A percentile compares a stretch with the other conserved stretches of the same genome.
Evolutionary conservation across 37 sponge, comb jelly and placozoan genomes (phyloP).

Genomic region (Dysidea cf. avara): DNA sequence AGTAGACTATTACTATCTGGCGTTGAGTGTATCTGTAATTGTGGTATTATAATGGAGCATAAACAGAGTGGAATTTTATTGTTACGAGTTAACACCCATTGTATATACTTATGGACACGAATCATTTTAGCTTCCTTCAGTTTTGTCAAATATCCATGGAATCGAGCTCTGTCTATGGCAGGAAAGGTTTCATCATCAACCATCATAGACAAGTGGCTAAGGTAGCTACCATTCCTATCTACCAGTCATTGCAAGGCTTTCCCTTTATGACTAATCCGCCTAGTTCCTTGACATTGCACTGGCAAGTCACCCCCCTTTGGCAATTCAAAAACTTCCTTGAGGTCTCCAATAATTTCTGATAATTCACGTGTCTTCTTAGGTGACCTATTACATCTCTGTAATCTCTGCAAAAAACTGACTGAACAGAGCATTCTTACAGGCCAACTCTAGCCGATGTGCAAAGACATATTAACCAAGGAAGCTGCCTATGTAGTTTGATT

Average conservation of each 20-base stretch:
- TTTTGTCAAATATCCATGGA: too few relatives aligned
- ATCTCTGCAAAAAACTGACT: conserved; percentile 27
- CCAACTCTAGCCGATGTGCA: conserved; percentile 58
- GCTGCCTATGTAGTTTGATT: conserved; percentile 26
- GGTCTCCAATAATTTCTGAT: conserved; percentile 28
- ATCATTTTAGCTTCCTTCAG: too few relatives aligned
- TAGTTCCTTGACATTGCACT: conserved; percentile 31
- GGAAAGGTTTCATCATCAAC: conserved; percentile 23
- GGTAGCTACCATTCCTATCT: conserved; percentile 55
- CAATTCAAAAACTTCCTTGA: conserved; percentile 52
- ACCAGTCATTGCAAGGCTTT: conserved; percentile 50
- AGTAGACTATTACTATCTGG: too few relatives aligned
- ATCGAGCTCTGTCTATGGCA: conserved; percentile 20
- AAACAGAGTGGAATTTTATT: too few relatives aligned
- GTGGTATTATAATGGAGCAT: too few relatives aligned
- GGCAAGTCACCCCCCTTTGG: conserved; percentile 45
- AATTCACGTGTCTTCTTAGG: conserved; percentile 56
- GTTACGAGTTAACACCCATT: too few relatives aligned
- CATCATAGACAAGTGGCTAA: conserved; percentile 24
- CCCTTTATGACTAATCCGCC: conserved; percentile 56
- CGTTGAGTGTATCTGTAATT: too few relatives aligned
- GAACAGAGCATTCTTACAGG: conserved; percentile 44
- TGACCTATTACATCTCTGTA: conserved; percentile 47
- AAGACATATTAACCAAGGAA: conserved; percentile 55
- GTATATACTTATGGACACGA: too few relatives aligned